Evolutionary conservation across 2,797 vertebrate species (phyloP), one percentile per base, ranked within the genome.

Genomic region (Pempheris klunzingeri): DNA sequence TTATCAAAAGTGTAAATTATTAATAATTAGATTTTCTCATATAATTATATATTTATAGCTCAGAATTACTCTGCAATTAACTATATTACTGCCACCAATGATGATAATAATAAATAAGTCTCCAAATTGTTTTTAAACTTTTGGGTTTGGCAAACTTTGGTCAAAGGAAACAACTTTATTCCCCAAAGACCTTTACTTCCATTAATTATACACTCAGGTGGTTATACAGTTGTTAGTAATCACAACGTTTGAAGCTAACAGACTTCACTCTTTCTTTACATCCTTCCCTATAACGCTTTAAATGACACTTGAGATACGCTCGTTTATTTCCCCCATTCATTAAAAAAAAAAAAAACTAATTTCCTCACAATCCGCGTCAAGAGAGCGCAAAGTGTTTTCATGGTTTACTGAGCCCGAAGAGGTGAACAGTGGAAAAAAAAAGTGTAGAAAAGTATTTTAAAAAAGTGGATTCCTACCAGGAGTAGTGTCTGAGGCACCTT

Each of bases 401-500:
- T 39, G 7, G 59, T 67, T 61, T 59, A 8, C 38, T 52, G 34
- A 34, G 11, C 20, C 32, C 15, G 30, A 64, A 55, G 18, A 65
- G 22, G 20, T 26, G 53, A 49, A 22, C 7, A 14, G 2, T 32
- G 38, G 36, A 41, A 61, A 50, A 7, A 66, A 18, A 43, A 61
- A 36, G 34, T 63, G 17, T 24, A 47, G 22, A 44, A 7, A 41
- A 22, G n/a, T 57, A 7, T 50, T 3, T 59, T 64, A 49, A 14
- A 59, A 68, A 72, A 61, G 24, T 52, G n/a, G 15, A 47, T 62
- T 83, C 94, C 86, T 94, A 95, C 94, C 94, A 79, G 85, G 53
- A 77, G 79, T 60, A 28, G 55, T 61, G 62, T 72, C 52, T 77
- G 63, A 85, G 73, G 80, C 50, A 78, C 74, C 88, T 78, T 72